Evolutionary conservation across 2,888 invertebrate species (phyloP).

Genomic region (Pseudococcus jackbeardsleyi): DNA sequence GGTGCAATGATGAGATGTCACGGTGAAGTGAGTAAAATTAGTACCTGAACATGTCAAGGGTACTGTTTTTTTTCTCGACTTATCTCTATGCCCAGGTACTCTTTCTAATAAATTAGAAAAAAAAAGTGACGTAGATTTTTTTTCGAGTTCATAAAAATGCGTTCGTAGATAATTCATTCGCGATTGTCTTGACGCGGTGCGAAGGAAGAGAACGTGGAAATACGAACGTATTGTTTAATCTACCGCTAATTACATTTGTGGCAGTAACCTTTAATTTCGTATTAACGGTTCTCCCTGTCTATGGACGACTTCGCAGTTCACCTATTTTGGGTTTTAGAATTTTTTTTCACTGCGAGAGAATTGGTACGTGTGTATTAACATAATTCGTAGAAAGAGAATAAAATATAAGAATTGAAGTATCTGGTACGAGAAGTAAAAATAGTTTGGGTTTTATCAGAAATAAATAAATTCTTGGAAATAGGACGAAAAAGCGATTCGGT

Average conservation of each 20-base stretch:
- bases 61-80: not conserved
- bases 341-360: not conserved
- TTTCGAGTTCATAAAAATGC: not conserved
- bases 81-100: not conserved
- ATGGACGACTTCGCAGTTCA: not conserved
- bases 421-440: not conserved
- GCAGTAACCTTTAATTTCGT: conserved; percentile 29
- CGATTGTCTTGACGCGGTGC: not conserved
- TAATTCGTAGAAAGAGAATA: not conserved
- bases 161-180: not conserved
- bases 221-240: conserved; percentile 28
- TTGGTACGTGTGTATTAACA: not conserved
- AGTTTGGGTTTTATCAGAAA: not conserved
- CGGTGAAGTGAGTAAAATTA: conserved; percentile 15
- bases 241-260: not conserved
- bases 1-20: conserved; percentile 1
- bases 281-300: conserved; percentile 2
- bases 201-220: not conserved
- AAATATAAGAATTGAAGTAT: not conserved
- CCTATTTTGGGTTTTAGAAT: not conserved
- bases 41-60: conserved; percentile 44
- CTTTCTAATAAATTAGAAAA: not conserved
- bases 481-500: not conserved
- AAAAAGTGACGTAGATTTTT: conserved; percentile 3
- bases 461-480: not conserved